Base-by-base conservation (phyloP, 1,140 invertebrate species). In the Medauroidea extradentata region DNA sequence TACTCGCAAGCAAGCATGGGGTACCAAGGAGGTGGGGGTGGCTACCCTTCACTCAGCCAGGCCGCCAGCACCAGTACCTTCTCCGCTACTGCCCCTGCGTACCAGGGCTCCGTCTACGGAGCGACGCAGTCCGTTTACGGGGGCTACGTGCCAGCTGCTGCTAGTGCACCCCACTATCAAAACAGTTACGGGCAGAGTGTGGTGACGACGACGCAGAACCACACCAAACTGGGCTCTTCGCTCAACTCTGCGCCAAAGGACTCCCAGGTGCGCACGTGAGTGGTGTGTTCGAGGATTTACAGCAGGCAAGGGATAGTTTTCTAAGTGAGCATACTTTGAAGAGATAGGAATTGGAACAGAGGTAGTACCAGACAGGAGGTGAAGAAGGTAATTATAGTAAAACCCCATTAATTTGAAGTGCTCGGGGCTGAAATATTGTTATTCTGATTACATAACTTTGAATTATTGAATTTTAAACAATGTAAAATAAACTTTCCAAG, bases 41-140 rank as follows among this genome's bases (percentile, higher is more conserved):
- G 52, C 13, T 60, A 54, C 42, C 44, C 59, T 56, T 60, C 59
- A n/a, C 54, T 60, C 27, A 60, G 23, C 27, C 59, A 60, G 53
- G 54, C 42, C 25, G 51, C 42, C 52, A 50, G 38, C 19, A 39
- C 59, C 18, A 55, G 39, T 18, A 34, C 53, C 34, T 54, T 39
- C 27, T 46, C 52, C 34, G 42, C 38, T 21, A 39, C 19, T 44
- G 38, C 27, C 21, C 50, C 57, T 14, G 39, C 57, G 13, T 59
- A 59, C 38, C 57, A 59, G 48, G 34, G 38, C 27, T 29, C 57
- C 29, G 29, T 34, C 5, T 34, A 34, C 29, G 29, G 29, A 11
- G 29, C 29, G 29, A 53, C 42, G 14, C 59, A 60, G 51, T 55
- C 52, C 48, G 59, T 54, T 13, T 60, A 60, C 50, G 59, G 52